Percentiles rank a stretch among this genome's conserved stretches.
Conservation (phyloP, 2,888 invertebrate species). For the Neoaliturus tenellus region DNA sequence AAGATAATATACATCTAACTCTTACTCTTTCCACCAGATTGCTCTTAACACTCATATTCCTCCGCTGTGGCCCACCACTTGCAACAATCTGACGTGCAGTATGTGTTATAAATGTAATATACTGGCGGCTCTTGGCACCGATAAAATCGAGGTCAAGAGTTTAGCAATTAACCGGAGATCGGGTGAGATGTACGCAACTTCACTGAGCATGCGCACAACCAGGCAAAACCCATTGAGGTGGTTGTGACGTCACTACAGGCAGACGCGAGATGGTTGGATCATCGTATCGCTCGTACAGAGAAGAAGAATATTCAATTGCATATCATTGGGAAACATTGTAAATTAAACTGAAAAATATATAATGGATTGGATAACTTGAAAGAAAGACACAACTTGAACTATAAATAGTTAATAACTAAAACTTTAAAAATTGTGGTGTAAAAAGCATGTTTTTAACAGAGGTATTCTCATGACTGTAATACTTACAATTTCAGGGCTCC, state of each 20-base stretch:
- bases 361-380: too few relatives aligned
- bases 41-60: too few relatives aligned
- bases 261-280: not conserved
- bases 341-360: too few relatives aligned
- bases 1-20: too few relatives aligned
- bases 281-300: not conserved
- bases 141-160: not conserved
- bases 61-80: not conserved
- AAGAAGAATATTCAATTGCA: not conserved
- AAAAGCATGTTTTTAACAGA: too few relatives aligned
- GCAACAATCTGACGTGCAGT: not conserved
- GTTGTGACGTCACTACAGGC: not conserved
- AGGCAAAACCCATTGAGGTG: not conserved
- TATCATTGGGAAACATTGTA: too few relatives aligned
- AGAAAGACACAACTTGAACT: too few relatives aligned
- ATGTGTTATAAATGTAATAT: not conserved
- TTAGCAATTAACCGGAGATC: slow-evolving; percentile 6
- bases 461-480: too few relatives aligned
- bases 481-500: too few relatives aligned
- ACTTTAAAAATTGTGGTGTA: too few relatives aligned
- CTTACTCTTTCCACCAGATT: too few relatives aligned
- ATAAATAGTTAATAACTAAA: too few relatives aligned
- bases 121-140: not conserved
- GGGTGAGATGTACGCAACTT: not conserved
- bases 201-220: not conserved